Evolutionary conservation across 2,113 vertebrate species (phyloP), one percentile per base, ranked within the genome.

Genomic region (Maccullochella peelii): DNA sequence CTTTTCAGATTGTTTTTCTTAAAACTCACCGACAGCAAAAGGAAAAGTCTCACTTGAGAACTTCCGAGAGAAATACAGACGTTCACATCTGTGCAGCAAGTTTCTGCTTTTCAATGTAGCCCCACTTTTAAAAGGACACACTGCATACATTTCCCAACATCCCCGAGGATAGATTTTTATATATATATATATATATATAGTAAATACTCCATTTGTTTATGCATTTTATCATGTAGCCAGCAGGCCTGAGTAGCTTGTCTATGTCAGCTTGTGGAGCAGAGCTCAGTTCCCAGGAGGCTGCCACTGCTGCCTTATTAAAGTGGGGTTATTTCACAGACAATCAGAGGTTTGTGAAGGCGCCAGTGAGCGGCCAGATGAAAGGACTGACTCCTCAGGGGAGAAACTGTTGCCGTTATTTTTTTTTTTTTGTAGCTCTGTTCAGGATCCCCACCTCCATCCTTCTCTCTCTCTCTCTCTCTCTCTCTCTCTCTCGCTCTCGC

Each of bases 251-350:
- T 36, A 52, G 75, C 75, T 59, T 42, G 82, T 79, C 71, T 82
- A 10, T 84, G 84, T 67, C 65, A 74, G 59, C 44, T 70, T 82
- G 78, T 55, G 71, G 40, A 62, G 71, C 40, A 80, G 82, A 66
- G 77, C 87, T 91, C 74, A 36, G 91, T 94, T 94, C 93, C 93
- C 94, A 93, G 91, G 91, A 93, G 89, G 78, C 88, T 84, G 91
- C 90, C 68, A 25, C 84, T 79, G 89, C 88, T 80, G 88, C 85
- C 93, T 94, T 94, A 94, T 95, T 95, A 93, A 94, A 94, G 93
- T 90, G 91, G 93, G 93, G 91, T 94, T 94, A 94, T 95, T 95
- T 95, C 93, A 95, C 94, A 96, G 95, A 96, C 95, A 95, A 95
- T 95, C 94, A 91, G 95, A 94, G 94, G 94, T 92, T 94, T 95